Conservation (phyloP, 2,113 vertebrate genomes). For the Hippocampus barbouri region DNA sequence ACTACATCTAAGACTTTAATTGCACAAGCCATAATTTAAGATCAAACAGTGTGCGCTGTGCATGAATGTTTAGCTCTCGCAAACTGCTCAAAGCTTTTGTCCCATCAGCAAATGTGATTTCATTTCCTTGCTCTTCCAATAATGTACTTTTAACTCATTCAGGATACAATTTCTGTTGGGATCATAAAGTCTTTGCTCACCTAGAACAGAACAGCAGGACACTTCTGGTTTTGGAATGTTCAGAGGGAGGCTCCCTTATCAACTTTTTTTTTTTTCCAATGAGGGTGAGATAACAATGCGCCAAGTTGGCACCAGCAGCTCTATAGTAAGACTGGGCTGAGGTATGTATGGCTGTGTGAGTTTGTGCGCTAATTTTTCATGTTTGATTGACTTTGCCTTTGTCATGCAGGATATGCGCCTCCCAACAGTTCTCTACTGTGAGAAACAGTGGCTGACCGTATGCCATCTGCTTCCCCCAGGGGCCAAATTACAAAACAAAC, state of each 20-base stretch:
- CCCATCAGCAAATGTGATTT: no score
- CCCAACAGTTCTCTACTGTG: constrained; percentile 22
- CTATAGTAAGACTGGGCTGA: neutral
- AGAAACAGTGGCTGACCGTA: constrained; percentile 12
- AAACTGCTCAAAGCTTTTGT: no score
- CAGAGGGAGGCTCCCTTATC: constrained; percentile 15
- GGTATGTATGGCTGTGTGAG: neutral
- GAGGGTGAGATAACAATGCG: constrained; percentile 28
- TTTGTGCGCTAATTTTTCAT: neutral
- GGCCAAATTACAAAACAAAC: constrained; percentile 38
- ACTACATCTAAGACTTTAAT: no score
- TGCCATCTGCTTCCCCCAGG: constrained; percentile 2
- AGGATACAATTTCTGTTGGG: no score
- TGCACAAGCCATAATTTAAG: no score
- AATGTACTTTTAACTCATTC: no score
- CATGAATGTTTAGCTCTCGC: no score
- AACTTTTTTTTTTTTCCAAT: constrained; percentile 5
- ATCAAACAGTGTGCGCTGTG: no score
- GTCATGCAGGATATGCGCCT: constrained; percentile 27
- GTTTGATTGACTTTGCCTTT: constrained; percentile 34
- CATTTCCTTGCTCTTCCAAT: no score
- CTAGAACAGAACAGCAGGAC: neutral
- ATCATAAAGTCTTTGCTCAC: neutral
- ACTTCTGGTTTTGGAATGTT: neutral
- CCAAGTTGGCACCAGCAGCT: constrained; percentile 18